phyloP scores from a whole-genome alignment of 2,113 vertebrate genomes.

The Parus major region DNA sequence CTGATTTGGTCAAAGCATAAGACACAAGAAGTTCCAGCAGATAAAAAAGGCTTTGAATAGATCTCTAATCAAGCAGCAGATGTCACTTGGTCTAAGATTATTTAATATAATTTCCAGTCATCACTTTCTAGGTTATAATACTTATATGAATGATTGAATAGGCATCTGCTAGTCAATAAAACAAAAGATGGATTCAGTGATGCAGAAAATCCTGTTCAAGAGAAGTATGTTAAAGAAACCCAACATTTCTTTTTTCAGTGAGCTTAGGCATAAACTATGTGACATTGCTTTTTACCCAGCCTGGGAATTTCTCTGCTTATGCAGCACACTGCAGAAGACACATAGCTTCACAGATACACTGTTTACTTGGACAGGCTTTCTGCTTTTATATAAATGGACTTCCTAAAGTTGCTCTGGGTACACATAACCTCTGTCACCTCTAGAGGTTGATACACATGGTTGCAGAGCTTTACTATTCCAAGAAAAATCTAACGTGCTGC shows the following conservation, averaged over 20 bases:
- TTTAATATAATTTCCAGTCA: not conserved
- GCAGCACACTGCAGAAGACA: not conserved
- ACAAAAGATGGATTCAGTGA: not conserved
- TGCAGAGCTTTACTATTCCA: not conserved
- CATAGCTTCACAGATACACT: not conserved
- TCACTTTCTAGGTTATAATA: not conserved
- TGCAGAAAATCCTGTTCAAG: not conserved
- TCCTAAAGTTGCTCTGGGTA: not conserved
- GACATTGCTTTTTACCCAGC: not conserved
- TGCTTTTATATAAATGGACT: not conserved
- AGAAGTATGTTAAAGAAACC: not conserved
- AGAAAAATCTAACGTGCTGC: slow-evolving; percentile 37
- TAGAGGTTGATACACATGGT: not conserved
- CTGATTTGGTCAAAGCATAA: not conserved
- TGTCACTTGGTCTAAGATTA: not conserved
- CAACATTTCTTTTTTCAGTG: not conserved
- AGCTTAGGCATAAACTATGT: not conserved
- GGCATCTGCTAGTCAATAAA: not conserved
- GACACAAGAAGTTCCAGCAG: not conserved
- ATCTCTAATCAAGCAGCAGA: not conserved
- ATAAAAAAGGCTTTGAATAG: not conserved
- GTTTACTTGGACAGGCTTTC: not conserved
- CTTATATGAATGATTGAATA: not conserved
- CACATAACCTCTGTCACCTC: not conserved
- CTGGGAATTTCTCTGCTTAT: not conserved